Conservation (phyloP, 1,140 invertebrate genomes). For the Dendrolimus kikuchii region DNA sequence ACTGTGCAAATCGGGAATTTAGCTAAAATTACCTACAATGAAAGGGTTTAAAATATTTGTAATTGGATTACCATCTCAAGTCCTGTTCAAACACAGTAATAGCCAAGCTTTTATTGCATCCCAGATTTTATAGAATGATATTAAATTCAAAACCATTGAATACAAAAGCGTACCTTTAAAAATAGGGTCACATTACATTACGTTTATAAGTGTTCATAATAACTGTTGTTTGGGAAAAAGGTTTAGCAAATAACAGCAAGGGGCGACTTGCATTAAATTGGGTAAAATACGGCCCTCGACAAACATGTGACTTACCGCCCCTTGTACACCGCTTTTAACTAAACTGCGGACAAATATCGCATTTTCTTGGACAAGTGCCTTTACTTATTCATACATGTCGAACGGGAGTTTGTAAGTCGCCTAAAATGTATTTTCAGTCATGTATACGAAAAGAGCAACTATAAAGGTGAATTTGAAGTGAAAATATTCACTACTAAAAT, state of each 20-base stretch:
- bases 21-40: constrained; percentile 13
- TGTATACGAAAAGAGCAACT: constrained; percentile 12
- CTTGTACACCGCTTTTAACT: constrained; percentile 29
- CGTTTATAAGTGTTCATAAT: no score
- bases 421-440: constrained; percentile 16
- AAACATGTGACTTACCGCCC: constrained; percentile 14
- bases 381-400: constrained; percentile 43
- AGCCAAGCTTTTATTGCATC: constrained; percentile 34
- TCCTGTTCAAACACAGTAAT: constrained; percentile 35
- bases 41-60: constrained; percentile 28
- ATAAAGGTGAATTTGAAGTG: no score
- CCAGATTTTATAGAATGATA: constrained; percentile 17
- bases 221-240: constrained; percentile 12
- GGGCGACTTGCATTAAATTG: background rate
- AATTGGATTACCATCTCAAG: constrained; percentile 27
- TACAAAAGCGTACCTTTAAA: no score
- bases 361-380: constrained; percentile 35
- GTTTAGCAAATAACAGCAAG: constrained; percentile 12
- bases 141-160: constrained; percentile 12
- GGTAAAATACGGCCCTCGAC: constrained; percentile 5
- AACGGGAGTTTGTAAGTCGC: constrained; percentile 16
- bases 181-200: background rate
- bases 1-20: constrained; percentile 12
- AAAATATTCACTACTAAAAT: no score
- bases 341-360: constrained; percentile 36